Base-by-base conservation (phyloP, 2,797 vertebrate genomes). In the Ctenochaetus hawaiiensis region DNA sequence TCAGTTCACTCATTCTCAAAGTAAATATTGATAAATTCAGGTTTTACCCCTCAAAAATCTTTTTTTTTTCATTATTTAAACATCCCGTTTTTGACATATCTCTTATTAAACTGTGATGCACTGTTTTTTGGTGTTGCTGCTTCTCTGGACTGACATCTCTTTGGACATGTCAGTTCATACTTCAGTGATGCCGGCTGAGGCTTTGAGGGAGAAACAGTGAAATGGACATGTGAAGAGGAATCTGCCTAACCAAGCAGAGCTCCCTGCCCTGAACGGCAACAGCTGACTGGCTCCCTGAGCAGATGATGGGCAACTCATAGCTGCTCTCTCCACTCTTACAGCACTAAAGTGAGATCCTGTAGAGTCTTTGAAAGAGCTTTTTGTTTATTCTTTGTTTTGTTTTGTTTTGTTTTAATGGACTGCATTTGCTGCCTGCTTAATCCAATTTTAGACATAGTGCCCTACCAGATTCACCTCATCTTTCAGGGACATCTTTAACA, bases 251-350 rank as follows among this genome's bases (percentile, higher is more conserved):
- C 73, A 69, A 70, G 53, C 70, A 51, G 48, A 77, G 68, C 73
- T 70, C 34, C 58, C 64, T 53, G 64, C 62, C 60, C 45, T 17
- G 52, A 34, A 54, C 65, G 76, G 67, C 49, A 61, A 22, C 63
- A 72, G 63, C 23, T 63, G 65, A 66, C 67, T 60, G 54, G 56
- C 18, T 75, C 51, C 73, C 63, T 77, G 75, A 75, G 60, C 49
- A 68, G 54, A 69, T 84, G 78, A 77, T 39, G 62, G 67, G 59
- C 73, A 71, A 44, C 81, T 79, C 86, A 43, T 58, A n/a, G 30
- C 69, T 52, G 12, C 53, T 63, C 26, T 13, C 39, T 71, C 30
- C 49, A 6, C 73, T 80, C 37, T 52, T 79, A 80, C 74, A 68
- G 83, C 44, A 12, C 23, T 44, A 18, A 80, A 79, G 72, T 61